phyloP scores from a whole-genome alignment of 2,888 invertebrate genomes.

The Steinernema hermaphroditum region DNA sequence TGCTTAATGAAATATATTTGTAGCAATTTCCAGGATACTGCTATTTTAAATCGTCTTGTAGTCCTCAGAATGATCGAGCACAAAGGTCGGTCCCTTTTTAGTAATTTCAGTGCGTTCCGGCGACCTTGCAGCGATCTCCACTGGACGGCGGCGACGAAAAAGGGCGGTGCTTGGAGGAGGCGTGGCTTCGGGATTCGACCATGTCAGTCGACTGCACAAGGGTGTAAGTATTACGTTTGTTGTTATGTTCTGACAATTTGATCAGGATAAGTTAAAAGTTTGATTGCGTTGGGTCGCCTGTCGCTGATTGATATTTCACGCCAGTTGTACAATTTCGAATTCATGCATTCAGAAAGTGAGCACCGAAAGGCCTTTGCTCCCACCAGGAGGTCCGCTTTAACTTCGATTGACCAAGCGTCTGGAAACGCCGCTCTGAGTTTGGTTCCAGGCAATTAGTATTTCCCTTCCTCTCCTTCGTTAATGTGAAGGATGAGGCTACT shows the following conservation, averaged over 20 bases:
- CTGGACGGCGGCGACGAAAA: background rate
- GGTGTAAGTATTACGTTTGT: constrained; percentile 21
- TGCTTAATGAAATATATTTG: too few species aligned
- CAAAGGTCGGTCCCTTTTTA: constrained; percentile 7
- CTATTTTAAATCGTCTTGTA: too few species aligned
- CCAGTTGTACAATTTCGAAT: background rate
- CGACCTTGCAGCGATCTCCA: background rate
- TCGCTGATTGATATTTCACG: background rate
- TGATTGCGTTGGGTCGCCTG: background rate
- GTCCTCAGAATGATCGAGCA: too few species aligned
- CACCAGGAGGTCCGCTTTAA: constrained; percentile 29
- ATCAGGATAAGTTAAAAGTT: background rate
- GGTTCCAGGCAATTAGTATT: constrained; percentile 4
- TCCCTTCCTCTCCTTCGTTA: background rate
- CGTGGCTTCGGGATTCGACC: constrained; percentile 7
- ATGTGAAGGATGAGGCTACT: constrained; percentile 10
- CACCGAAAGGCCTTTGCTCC: background rate
- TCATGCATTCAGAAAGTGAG: constrained; percentile 10
- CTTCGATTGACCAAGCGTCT: constrained; percentile 7
- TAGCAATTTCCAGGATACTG: too few species aligned
- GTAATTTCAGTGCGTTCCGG: background rate
- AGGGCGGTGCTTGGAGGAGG: constrained; percentile 5
- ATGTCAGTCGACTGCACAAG: constrained; percentile 5
- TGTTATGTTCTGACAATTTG: constrained; percentile 21
- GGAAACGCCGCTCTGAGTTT: constrained; percentile 9